A percentile compares a stretch with the other conserved stretches of the same genome.
Conservation (phyloP, 2,113 vertebrate species). For the Trematomus loennbergii region DNA sequence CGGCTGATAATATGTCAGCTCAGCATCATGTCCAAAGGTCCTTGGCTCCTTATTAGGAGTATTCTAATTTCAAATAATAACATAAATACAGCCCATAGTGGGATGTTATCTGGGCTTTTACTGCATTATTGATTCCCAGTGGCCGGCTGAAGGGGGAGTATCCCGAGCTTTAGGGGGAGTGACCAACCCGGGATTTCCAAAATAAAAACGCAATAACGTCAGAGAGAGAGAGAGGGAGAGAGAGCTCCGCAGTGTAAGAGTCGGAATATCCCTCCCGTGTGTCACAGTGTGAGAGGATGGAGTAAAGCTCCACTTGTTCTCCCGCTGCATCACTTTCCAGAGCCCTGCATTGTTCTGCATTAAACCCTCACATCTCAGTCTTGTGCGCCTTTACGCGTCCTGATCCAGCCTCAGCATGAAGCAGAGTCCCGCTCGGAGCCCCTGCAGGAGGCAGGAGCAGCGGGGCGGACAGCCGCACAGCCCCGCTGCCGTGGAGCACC, state of each 20-base stretch:
- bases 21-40: too few relatives aligned
- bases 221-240: conserved; percentile 30
- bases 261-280: conserved; percentile 40
- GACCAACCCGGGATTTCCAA: conserved; percentile 76
- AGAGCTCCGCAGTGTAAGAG: conserved; percentile 43
- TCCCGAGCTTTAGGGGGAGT: conserved; percentile 57
- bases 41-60: too few relatives aligned
- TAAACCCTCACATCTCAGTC: background rate
- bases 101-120: background rate
- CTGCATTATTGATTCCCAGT: conserved; percentile 63
- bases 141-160: conserved; percentile 27
- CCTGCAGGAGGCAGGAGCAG: background rate
- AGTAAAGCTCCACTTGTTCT: background rate
- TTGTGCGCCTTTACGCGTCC: background rate
- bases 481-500: conserved; percentile 63
- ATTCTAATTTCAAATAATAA: background rate
- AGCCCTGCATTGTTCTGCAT: background rate
- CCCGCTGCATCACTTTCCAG: conserved; percentile 16
- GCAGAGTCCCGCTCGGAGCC: conserved; percentile 54
- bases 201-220: conserved; percentile 64
- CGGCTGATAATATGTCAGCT: too few relatives aligned
- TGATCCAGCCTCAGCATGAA: conserved; percentile 37
- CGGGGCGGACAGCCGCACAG: conserved; percentile 56
- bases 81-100: background rate
- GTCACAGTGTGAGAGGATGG: conserved; percentile 11